Base-by-base conservation (phyloP, 1,140 invertebrate genomes). In the Amphibalanus amphitrite region DNA sequence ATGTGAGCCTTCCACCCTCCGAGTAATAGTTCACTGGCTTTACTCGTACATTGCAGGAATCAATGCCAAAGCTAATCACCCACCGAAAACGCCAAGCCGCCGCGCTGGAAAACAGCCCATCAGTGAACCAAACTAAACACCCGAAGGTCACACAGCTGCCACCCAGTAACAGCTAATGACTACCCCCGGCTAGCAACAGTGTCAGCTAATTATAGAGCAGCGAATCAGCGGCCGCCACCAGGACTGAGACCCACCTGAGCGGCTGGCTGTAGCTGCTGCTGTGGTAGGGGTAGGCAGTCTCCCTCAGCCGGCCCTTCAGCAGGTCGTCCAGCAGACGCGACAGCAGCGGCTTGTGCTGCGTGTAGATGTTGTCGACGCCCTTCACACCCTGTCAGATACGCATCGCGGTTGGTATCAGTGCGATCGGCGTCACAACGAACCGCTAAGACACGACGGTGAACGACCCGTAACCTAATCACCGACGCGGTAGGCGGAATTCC, bases 311-410 rank as follows among this genome's bases (percentile, higher is more conserved):
- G 6, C 92, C 92, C 79, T 91, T 94, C 10, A 93, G 86, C 10
- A 96, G 81, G 79, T 96, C 93, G 78, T 96, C 93, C 0, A 97
- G 76, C 0, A 89, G 89, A 78, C 93, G 89, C 76, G 89, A 88
- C 0, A 98, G 77, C 20, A 95, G 79, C 0, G 95, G 94, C 25
- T 87, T 89, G 80, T 98, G 95, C 79, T 98, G 95, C 0, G 95
- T 97, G 78, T 95, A 98, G 74, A 98, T 93, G 82, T 98, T 98
- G 79, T 98, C 95, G 3, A 98, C 93, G 4, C 94, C 95, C 82
- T 91, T 91, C 25, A 94, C 81, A 47, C 89, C 89, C 85, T 89
- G 81, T 73, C 73, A 69, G 69, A 72, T 4, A 38, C 33, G 33
- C 33, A 15, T 38, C 15, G 33, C 33, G 4, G n/a, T 38, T 38